Percentiles rank a stretch among this genome's conserved stretches.
These are phyloP conservation scores for Dryobotodes eremita DNA, from an alignment of 2,888 invertebrate species.

Conservation along the genomic window DNA sequence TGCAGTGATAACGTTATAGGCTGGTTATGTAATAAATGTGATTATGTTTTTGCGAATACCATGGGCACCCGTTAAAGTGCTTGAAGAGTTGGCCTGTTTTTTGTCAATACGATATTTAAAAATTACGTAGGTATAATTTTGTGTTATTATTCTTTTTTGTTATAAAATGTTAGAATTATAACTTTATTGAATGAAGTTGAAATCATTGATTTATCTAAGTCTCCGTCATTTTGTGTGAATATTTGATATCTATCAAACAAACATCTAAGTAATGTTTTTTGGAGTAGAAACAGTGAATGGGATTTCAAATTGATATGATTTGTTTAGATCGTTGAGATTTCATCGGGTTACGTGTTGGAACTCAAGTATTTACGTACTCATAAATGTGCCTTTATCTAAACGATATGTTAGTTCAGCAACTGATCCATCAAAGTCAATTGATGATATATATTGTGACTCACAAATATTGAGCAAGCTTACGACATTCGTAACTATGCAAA, in stretches of 20 bases:
- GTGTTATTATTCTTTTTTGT: too few relatives aligned
- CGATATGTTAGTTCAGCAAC: background rate
- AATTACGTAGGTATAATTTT: background rate
- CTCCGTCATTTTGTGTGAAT: background rate
- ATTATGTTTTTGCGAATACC: background rate
- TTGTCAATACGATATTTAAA: background rate
- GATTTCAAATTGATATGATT: conserved; percentile 10
- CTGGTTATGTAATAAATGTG: background rate
- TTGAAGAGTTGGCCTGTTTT: background rate
- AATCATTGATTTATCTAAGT: background rate
- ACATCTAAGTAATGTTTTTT: background rate
- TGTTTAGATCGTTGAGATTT: conserved; percentile 23
- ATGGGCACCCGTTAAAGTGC: too few relatives aligned
- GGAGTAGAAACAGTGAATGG: background rate
- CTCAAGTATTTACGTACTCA: conserved; percentile 17
- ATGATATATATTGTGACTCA: conserved; percentile 1
- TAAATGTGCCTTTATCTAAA: conserved; percentile 29
- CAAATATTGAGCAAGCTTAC: conserved; percentile 25
- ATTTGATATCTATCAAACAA: conserved; percentile 16
- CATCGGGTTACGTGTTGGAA: conserved; percentile 19
- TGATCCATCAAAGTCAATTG: conserved; percentile 46
- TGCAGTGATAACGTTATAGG: background rate
- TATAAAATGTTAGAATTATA: background rate
- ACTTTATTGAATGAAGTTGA: background rate
- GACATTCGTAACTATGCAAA: conserved; percentile 16